Evolutionary conservation across 1,140 invertebrate species (phyloP).

Genomic region (Nymphalis io): DNA sequence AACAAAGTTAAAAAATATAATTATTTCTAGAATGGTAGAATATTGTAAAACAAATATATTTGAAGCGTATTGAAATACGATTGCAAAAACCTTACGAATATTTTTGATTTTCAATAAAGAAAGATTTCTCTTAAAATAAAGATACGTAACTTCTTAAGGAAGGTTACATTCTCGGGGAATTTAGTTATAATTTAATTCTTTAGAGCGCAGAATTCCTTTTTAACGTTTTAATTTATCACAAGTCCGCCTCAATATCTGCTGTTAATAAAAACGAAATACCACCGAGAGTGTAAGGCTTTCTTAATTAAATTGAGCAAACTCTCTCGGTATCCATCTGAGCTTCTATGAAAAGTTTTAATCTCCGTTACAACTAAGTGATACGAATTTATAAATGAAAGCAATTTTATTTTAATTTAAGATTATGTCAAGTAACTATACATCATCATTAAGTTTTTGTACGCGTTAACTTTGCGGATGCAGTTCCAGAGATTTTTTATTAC

Average conservation of each 20-base stretch:
- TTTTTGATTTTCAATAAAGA: slow-evolving; percentile 1
- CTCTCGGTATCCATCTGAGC: slow-evolving; percentile 4
- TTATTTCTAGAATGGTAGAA: too few species aligned
- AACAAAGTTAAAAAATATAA: too few species aligned
- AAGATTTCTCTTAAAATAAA: neutral
- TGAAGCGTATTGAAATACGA: too few species aligned
- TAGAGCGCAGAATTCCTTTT: neutral
- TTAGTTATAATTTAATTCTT: slow-evolving; percentile 3
- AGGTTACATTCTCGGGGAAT: slow-evolving; percentile 1
- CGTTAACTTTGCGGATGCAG: too few species aligned
- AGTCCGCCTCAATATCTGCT: neutral
- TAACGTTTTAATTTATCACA: neutral
- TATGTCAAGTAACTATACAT: neutral
- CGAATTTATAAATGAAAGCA: slow-evolving; percentile 1
- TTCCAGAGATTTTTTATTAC: too few species aligned
- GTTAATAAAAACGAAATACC: slow-evolving; percentile 1
- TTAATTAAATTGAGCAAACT: slow-evolving; percentile 8
- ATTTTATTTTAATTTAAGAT: neutral
- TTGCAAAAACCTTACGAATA: neutral
- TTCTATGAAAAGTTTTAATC: slow-evolving; percentile 4
- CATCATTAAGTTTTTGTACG: too few species aligned
- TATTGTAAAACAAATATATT: neutral
- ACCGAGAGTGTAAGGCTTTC: neutral
- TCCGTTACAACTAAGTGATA: slow-evolving; percentile 3
- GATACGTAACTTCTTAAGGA: neutral